These are phyloP conservation scores for Lampropteryx suffumata DNA, from an alignment of 2,888 invertebrate genomes.

Conservation along the genomic window DNA sequence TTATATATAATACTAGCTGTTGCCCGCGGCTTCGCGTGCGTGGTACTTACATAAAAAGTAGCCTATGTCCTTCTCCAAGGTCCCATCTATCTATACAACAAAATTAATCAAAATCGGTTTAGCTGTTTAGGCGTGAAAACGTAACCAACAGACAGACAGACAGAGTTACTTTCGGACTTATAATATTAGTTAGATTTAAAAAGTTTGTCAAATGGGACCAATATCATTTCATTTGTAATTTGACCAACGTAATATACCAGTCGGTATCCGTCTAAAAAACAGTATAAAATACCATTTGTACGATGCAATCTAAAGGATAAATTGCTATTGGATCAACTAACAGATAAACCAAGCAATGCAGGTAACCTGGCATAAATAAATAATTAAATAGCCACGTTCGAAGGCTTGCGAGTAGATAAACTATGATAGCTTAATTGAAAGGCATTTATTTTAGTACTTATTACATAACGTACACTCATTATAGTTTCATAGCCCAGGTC, in stretches of 20 bases:
- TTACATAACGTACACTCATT: slow-evolving; percentile 27
- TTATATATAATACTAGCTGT: too few relatives aligned
- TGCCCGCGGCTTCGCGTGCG: too few relatives aligned
- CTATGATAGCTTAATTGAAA: slow-evolving; percentile 23
- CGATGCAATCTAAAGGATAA: slow-evolving; percentile 14
- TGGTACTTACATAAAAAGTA: too few relatives aligned
- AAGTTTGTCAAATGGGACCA: too few relatives aligned
- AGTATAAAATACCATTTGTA: slow-evolving; percentile 6
- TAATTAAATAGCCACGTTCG: slow-evolving; percentile 8
- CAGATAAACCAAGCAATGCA: slow-evolving; percentile 26
- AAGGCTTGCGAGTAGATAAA: slow-evolving; percentile 25
- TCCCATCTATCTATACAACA: too few relatives aligned
- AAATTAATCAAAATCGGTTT: too few relatives aligned
- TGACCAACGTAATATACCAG: background rate
- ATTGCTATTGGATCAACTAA: slow-evolving; percentile 24
- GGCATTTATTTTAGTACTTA: slow-evolving; percentile 28
- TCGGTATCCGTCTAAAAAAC: background rate
- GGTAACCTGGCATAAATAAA: slow-evolving; percentile 27
- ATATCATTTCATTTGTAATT: too few relatives aligned
- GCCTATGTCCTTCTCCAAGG: too few relatives aligned
- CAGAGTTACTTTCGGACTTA: too few relatives aligned
- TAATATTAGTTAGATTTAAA: too few relatives aligned
- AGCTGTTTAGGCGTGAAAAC: too few relatives aligned
- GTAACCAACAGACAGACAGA: too few relatives aligned
- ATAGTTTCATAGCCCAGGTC: slow-evolving; percentile 20